These are phyloP conservation scores for Hydractinia symbiolongicarpus DNA, from an alignment of 30 jellyfish, hydroid and myxozoan genomes.

Conservation along the genomic window DNA sequence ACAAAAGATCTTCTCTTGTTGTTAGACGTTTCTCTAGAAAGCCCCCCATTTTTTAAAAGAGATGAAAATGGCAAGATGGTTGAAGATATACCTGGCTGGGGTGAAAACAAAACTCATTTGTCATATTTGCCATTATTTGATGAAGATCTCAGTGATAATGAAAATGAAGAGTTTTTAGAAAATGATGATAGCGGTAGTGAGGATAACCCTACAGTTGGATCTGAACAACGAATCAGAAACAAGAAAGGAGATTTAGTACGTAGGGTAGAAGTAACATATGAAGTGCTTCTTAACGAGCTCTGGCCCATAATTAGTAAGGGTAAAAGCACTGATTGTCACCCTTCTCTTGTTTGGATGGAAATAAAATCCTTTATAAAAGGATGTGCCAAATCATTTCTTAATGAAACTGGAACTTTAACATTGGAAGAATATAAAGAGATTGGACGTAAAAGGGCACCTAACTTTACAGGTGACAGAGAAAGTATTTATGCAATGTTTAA, in stretches of 20 bases:
- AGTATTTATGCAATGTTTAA: conserved; percentile 48
- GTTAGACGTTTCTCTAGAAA: conserved; percentile 68
- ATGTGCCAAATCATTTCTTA: conserved; percentile 40
- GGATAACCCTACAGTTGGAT: conserved; percentile 23
- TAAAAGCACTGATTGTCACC: conserved; percentile 40
- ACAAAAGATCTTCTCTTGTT: conserved; percentile 59
- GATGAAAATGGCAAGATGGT: conserved; percentile 44
- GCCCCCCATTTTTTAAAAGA: conserved; percentile 56
- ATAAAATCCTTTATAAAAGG: conserved; percentile 87
- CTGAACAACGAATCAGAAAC: not conserved
- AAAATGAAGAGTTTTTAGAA: conserved; percentile 20
- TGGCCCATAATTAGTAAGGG: conserved; percentile 61
- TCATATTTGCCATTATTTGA: conserved; percentile 50
- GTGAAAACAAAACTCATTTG: conserved; percentile 47
- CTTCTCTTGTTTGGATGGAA: conserved; percentile 86
- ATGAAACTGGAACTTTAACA: conserved; percentile 44
- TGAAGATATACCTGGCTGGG: conserved; percentile 73
- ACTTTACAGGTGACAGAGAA: conserved; percentile 66
- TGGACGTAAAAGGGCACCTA: conserved; percentile 79
- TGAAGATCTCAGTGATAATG: conserved; percentile 47
- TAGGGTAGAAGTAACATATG: conserved; percentile 56
- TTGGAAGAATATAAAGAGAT: conserved; percentile 46
- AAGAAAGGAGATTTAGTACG: not conserved
- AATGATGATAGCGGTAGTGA: conserved; percentile 3
- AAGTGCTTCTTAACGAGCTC: conserved; percentile 42